Evolutionary conservation across 2,888 invertebrate species (phyloP), one percentile per base, ranked within the genome.

Genomic region (Gymnoscelis rufifasciata): DNA sequence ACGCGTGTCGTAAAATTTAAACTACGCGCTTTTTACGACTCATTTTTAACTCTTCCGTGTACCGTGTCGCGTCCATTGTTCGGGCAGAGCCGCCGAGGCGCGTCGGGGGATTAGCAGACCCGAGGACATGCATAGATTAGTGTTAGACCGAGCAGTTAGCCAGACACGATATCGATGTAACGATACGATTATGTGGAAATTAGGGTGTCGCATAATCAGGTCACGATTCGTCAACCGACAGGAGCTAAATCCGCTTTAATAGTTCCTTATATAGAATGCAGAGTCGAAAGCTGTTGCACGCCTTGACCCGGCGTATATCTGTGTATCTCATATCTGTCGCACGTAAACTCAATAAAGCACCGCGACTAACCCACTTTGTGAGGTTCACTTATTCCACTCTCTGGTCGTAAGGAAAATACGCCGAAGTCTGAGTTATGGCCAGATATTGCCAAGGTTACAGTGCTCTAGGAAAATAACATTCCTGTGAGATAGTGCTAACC

Each of bases 301-400:
- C 87, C 87, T 88, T 87, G 87, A 87, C 87, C 84, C 66, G 76
- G 53, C 67, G 69, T 68, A 64, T 76, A 74, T 74, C 69, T 73
- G 72, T 77, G 71, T 82, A 81, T 83, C 83, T 82, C 78, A 81
- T 83, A 84, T 84, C 82, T 78, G 75, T 74, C 71, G 78, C 87
- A 87, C 87, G 87, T 86, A 84, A 79, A 83, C 67, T 84, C 79
- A 87, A 88, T 87, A 84, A 87, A 86, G 74, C 78, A 80, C 74
- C 63, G 71, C 79, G 62, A 69, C 70, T 84, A 86, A 83, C 86
- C 84, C 82, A 86, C 75, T 74, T 84, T n/a, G 74, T 67, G 66
- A 62, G 51, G 68, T 77, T 82, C 82, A 72, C 73, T 76, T 71
- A 83, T 83, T 82, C 81, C 61, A 64, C 62, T 71, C 74, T 76